A percentile compares a stretch with the other conserved stretches of the same genome.
phyloP scores from a whole-genome alignment of 1,140 invertebrate genomes.

The Diachasma alloeum region DNA sequence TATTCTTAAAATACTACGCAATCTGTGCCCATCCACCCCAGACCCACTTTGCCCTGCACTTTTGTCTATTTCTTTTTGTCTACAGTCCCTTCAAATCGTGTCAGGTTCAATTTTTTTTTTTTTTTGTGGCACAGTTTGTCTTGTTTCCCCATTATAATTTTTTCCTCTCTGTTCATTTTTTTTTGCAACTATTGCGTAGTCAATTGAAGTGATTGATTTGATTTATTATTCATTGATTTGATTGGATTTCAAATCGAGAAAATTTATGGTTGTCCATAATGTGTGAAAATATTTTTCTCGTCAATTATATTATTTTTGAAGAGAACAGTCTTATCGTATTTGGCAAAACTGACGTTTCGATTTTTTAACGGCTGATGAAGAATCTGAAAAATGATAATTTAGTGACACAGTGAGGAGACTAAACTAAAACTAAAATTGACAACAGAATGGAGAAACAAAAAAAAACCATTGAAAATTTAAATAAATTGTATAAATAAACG shows the following conservation, averaged over 20 bases:
- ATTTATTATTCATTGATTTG: conserved; percentile 45
- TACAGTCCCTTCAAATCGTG: conserved; percentile 6
- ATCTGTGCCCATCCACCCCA: conserved; percentile 53
- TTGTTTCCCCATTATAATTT: conserved; percentile 14
- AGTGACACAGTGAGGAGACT: too few relatives aligned
- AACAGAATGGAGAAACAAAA: conserved; percentile 18
- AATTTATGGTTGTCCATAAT: conserved; percentile 64
- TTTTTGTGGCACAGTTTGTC: conserved; percentile 45
- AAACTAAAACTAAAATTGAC: not conserved
- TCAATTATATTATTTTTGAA: conserved; percentile 38
- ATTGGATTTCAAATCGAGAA: conserved; percentile 33
- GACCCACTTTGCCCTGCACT: conserved; percentile 19
- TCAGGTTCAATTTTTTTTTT: not conserved
- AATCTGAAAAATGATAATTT: too few relatives aligned
- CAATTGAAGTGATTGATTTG: conserved; percentile 44
- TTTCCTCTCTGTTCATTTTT: conserved; percentile 34
- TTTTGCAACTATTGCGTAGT: conserved; percentile 39
- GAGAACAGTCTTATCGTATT: not conserved
- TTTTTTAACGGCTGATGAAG: too few relatives aligned
- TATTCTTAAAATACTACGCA: conserved; percentile 56
- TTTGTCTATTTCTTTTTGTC: conserved; percentile 60
- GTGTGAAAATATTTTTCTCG: conserved; percentile 28
- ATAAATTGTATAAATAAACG: conserved; percentile 56
- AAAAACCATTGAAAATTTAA: conserved; percentile 29
- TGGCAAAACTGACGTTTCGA: not conserved